These are phyloP conservation scores for Bolinopsis microptera DNA, from an alignment of 37 sponge, comb jelly and placozoan genomes.

Conservation along the genomic window DNA sequence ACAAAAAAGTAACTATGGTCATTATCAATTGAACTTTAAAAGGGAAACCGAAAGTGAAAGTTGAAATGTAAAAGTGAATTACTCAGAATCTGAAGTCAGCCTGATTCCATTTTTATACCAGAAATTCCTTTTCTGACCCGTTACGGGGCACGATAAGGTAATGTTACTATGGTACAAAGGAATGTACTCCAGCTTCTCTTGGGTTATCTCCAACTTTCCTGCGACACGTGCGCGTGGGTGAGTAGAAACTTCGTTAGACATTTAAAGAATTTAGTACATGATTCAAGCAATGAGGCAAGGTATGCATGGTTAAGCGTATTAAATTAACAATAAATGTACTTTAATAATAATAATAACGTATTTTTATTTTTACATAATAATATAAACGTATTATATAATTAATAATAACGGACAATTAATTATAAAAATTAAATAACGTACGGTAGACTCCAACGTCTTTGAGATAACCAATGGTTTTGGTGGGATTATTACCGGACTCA, in stretches of 20 bases:
- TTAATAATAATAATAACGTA: too few species aligned
- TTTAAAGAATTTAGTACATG: too few species aligned
- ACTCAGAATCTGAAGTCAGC: background rate
- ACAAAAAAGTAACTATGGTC: too few species aligned
- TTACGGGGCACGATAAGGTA: background rate
- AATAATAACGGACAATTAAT: too few species aligned
- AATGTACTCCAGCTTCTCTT: background rate
- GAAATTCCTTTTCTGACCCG: background rate
- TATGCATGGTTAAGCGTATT: too few species aligned
- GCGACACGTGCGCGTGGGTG: background rate
- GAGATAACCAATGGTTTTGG: background rate
- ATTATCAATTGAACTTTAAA: too few species aligned
- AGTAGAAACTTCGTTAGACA: background rate
- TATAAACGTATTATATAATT: too few species aligned
- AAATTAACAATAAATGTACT: too few species aligned
- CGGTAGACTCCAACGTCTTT: background rate
- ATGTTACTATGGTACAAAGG: background rate
- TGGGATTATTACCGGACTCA: background rate
- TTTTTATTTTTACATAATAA: too few species aligned
- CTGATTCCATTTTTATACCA: slow-evolving; percentile 15
- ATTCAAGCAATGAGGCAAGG: too few species aligned
- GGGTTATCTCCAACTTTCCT: slow-evolving; percentile 25
- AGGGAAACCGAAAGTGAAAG: background rate
- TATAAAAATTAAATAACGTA: too few species aligned
- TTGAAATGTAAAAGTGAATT: background rate